Base-by-base conservation (phyloP, 2,888 invertebrate species). In the Dastarcus helophoroides region DNA sequence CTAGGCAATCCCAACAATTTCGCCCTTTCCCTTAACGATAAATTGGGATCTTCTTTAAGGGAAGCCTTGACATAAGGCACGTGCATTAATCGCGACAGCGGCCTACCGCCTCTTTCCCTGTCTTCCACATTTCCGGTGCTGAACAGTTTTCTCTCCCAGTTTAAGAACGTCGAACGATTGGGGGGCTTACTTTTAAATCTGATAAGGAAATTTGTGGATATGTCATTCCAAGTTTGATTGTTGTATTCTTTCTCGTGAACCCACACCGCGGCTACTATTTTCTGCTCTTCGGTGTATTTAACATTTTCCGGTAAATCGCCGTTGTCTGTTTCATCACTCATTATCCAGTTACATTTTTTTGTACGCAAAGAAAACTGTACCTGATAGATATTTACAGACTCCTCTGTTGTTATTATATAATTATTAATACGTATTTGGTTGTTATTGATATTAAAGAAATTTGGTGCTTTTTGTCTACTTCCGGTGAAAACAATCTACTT, bases 221-320 rank as follows among this genome's bases (percentile, higher is more conserved):
- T 62, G 55, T 65, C 48, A 32, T 48, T 47, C 48, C 43, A 49
- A 14, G 53, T 50, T 36, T 54, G 53, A 31, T 48, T 55, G 7
- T 63, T 61, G 32, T 51, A 50, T 26, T 56, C 54, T 26, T 62
- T 55, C 44, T 67, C 66, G 34, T 67, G 66, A 14, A 65, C 63
- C 66, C 66, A 67, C 12, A 64, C 66, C 2, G 65, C 66, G 0
- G 66, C 56, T 14, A 67, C 58, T 9, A 66, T 49, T 38, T 64
- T 55, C 46, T 65, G 62, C 38, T 65, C 66, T 26, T 63, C 55
- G 2, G 57, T 62, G 31, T 53, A 56, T 30, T 36, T 36, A 4
- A 33, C 32, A 19, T 27, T 31, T 16, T 27, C 35, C 6, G 26
- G 6, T 19, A 19, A 19, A 15, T 36, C 36, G 10, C 12, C 23